These are phyloP conservation scores for Heteromormyrus szaboi DNA, from an alignment of 2,797 vertebrate genomes.

Conservation along the genomic window DNA sequence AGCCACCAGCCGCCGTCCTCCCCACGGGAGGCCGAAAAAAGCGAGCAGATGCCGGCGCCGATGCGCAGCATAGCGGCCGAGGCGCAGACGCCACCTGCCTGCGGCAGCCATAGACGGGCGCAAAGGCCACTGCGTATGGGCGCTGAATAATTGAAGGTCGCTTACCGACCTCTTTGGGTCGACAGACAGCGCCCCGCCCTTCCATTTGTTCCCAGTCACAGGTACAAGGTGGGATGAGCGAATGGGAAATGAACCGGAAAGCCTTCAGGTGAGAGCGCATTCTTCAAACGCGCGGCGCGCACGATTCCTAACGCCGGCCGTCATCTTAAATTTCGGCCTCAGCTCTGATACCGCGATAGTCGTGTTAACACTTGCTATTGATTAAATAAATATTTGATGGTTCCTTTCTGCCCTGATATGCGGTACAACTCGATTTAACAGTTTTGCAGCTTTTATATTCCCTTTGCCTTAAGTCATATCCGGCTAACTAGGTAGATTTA, in stretches of 20 bases:
- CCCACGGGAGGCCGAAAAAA: constrained; percentile 47
- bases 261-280: neutral
- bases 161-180: constrained; percentile 43
- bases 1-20: constrained; percentile 33
- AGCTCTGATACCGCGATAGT: neutral
- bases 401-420: constrained; percentile 48
- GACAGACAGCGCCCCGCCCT: constrained; percentile 46
- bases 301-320: neutral
- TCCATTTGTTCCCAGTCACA: constrained; percentile 24
- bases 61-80: constrained; percentile 27
- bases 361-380: neutral
- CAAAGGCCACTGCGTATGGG: constrained; percentile 49
- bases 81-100: constrained; percentile 57
- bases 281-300: neutral
- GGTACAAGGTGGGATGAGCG: constrained; percentile 10
- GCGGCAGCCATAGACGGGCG: constrained; percentile 49
- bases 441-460: neutral
- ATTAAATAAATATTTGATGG: constrained; percentile 46
- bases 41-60: constrained; percentile 20
- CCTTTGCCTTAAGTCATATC: neutral
- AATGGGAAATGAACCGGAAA: neutral
- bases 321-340: neutral
- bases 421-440: neutral
- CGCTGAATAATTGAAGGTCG: constrained; percentile 62
- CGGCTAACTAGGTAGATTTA: neutral